phyloP scores from a whole-genome alignment of 1,140 invertebrate genomes.

The Trichonephila inaurata region DNA sequence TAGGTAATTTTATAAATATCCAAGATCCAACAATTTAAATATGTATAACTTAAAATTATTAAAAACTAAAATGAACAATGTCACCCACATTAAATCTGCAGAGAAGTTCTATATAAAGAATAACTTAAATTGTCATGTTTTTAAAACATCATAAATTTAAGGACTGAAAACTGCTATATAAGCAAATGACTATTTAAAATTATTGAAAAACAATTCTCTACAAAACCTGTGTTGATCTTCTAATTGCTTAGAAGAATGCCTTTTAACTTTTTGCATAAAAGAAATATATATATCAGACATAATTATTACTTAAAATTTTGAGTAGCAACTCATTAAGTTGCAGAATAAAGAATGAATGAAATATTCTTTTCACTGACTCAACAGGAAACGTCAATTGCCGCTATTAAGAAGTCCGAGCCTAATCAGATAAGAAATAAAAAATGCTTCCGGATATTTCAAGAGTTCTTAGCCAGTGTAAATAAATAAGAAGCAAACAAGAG shows the following conservation, averaged over 20 bases:
- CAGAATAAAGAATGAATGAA: neutral
- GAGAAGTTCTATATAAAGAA: no score
- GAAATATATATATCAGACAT: neutral
- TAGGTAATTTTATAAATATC: no score
- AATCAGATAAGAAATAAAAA: conserved; percentile 39
- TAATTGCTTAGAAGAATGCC: neutral
- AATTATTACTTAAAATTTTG: neutral
- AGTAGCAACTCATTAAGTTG: neutral
- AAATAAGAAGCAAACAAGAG: conserved; percentile 7
- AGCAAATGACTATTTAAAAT: no score
- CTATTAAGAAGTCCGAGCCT: neutral
- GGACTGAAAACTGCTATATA: no score
- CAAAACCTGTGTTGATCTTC: conserved; percentile 43
- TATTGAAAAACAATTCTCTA: neutral
- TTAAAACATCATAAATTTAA: no score
- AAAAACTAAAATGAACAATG: no score
- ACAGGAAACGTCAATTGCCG: neutral
- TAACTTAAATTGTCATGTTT: no score
- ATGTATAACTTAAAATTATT: no score
- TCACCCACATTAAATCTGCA: no score
- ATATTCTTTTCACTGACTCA: neutral
- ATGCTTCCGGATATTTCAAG: conserved; percentile 11
- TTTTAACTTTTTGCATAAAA: conserved; percentile 37
- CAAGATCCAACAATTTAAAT: no score
- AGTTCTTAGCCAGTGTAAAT: neutral